phyloP scores from a whole-genome alignment of 2,888 invertebrate genomes.

The Tenthredo amoena region DNA sequence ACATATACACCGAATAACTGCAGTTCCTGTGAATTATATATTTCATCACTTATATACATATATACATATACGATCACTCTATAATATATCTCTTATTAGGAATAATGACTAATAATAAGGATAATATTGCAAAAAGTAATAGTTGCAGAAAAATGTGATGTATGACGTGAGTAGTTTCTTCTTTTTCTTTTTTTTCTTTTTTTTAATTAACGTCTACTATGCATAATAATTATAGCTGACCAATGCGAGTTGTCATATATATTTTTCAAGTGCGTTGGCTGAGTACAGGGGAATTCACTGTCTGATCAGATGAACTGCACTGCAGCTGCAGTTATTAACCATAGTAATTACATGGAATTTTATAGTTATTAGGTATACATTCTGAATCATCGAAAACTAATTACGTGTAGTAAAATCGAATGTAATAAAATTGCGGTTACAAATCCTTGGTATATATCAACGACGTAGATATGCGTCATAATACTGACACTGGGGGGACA shows the following conservation, averaged over 20 bases:
- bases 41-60: neutral
- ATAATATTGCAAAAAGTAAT: neutral
- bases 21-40: neutral
- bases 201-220: neutral
- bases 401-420: neutral
- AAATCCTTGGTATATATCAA: neutral
- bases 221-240: neutral
- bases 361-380: too few species aligned
- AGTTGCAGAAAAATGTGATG: neutral
- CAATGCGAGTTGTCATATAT: neutral
- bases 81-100: neutral
- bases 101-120: neutral
- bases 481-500: too few species aligned
- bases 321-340: too few species aligned
- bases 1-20: neutral
- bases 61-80: neutral
- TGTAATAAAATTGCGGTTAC: neutral
- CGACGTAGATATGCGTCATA: neutral
- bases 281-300: too few species aligned
- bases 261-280: neutral
- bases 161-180: neutral
- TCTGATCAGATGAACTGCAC: too few species aligned
- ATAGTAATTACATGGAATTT: too few species aligned
- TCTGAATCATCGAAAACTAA: neutral
- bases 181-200: neutral